phyloP scores from a whole-genome alignment of 2,888 invertebrate genomes.

The Netelia virgata region DNA sequence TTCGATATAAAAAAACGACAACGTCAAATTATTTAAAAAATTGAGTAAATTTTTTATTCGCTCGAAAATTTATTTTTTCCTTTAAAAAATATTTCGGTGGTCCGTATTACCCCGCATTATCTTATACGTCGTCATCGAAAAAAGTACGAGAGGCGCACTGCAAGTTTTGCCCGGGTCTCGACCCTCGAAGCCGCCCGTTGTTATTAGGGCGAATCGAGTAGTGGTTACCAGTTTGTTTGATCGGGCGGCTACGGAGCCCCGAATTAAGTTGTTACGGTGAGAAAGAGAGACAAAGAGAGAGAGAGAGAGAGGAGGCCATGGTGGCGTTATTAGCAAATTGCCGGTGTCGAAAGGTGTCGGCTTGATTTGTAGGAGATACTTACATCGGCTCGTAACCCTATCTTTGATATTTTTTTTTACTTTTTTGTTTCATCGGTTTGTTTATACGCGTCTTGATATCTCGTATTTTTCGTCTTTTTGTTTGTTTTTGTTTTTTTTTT shows the following conservation, averaged over 20 bases:
- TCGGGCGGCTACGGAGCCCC: slow-evolving; percentile 78
- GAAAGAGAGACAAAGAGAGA: slow-evolving; percentile 2
- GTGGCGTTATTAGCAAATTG: slow-evolving; percentile 79
- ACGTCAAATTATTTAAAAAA: too few relatives aligned
- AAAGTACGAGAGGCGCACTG: slow-evolving; percentile 7
- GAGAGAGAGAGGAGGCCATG: slow-evolving; percentile 50
- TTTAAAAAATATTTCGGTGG: too few relatives aligned
- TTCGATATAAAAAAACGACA: too few relatives aligned
- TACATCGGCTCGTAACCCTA: slow-evolving; percentile 10
- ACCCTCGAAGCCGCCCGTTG: slow-evolving; percentile 65
- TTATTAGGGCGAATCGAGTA: slow-evolving; percentile 80
- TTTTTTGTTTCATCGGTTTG: slow-evolving; percentile 20
- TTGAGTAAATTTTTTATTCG: too few relatives aligned
- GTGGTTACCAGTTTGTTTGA: slow-evolving; percentile 81
- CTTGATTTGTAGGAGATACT: slow-evolving; percentile 79
- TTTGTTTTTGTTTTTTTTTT: background rate
- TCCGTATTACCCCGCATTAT: background rate
- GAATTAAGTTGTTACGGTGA: slow-evolving; percentile 81
- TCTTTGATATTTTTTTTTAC: slow-evolving; percentile 3
- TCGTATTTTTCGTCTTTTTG: background rate
- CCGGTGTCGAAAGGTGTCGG: slow-evolving; percentile 78
- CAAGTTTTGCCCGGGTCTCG: slow-evolving; percentile 37
- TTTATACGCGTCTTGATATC: slow-evolving; percentile 8
- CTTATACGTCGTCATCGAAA: background rate
- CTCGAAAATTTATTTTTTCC: background rate